Base-by-base conservation (phyloP, 2,113 vertebrate genomes). In the Oreochromis tanganicae region DNA sequence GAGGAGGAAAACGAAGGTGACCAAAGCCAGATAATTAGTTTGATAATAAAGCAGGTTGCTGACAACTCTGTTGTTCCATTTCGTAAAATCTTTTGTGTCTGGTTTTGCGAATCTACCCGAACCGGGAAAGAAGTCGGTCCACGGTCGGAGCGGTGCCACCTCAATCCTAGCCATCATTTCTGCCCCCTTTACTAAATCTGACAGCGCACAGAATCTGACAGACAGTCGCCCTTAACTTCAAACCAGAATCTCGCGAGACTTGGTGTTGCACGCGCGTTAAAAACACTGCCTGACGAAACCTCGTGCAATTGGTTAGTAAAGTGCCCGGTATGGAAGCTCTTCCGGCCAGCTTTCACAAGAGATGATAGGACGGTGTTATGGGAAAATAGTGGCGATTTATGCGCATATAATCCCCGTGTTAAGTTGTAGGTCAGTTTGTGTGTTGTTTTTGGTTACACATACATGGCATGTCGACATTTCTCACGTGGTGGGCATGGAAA, bases 21-120 rank as follows among this genome's bases (percentile, higher is more conserved):
- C 97, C 92, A 98, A 66, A 8, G 93, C 94, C 87, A 99, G 87
- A 85, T 99, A 99, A 88, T 99, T 99, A 50, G 97, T 99, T 92
- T 99, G 98, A 89, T 99, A 99, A 75, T 99, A 99, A 14, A 99
- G 97, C 94, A 99, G 94, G 91, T 99, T 99, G 97, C 95, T 99
- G 92, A 98, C 95, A 19, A 98, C 97, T 21, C 98, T 94, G 95
- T 98, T 98, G 97, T 98, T 98, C 98, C 98, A 99, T 96, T 96
- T 99, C 4, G 96, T 95, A 85, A 98, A 91, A 85, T 99, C 98
- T 83, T 93, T 96, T 24, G 95, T 71, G 52, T 99, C 98, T 2
- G 98, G 98, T 57, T 96, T 95, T 1, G 96, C 95, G 80, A 99
- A 99, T 19, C 98, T 96, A 1, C 98, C 97, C 2, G 95, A 94